Evolutionary conservation across 2,888 invertebrate genomes (phyloP), one percentile per base, ranked within the genome.

Genomic region (Caradrina clavipalpis): DNA sequence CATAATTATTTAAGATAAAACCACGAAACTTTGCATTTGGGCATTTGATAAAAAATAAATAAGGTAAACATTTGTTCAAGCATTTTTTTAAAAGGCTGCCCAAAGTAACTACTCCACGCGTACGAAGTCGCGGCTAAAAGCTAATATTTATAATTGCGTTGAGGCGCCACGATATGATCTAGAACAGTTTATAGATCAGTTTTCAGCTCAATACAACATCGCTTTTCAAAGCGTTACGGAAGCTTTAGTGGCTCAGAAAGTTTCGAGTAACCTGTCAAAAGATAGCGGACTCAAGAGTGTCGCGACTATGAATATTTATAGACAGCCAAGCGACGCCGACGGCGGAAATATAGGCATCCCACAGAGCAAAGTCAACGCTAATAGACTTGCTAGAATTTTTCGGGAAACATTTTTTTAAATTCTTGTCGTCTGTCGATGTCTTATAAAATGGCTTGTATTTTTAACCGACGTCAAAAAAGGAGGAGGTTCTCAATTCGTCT

Each of bases 231-330:
- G 45, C 42, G 53, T 54, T 70, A 65, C 39, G 63, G 51, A 56
- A 63, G 65, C 69, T 68, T 75, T 60, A 66, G 50, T 69, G 22
- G 65, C 56, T 73, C 26, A 45, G 54, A 59, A 69, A 69, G 49
- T 73, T 71, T 77, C 79, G 68, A 81, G 79, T 82, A 81, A 80
- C 78, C 78, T 81, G 82, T 82, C 82, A 76, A 78, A 76, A 80
- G 81, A 86, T 78, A 82, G 73, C 77, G 78, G 68, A 66, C 60
- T 71, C 55, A 65, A 67, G 72, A 73, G 81, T 81, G 82, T 78
- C 81, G 76, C 54, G 73, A 76, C 83, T 75, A 81, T 88, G 85
- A 85, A 90, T 90, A 89, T 89, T 90, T 87, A 89, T 88, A 88
- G 80, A 82, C 64, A 78, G 63, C 45, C 11, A 11, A 42, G 15